Percentiles rank a stretch among this genome's conserved stretches.
Evolutionary conservation across 2,797 vertebrate genomes (phyloP).

Genomic region (Ctenopoma multispine): DNA sequence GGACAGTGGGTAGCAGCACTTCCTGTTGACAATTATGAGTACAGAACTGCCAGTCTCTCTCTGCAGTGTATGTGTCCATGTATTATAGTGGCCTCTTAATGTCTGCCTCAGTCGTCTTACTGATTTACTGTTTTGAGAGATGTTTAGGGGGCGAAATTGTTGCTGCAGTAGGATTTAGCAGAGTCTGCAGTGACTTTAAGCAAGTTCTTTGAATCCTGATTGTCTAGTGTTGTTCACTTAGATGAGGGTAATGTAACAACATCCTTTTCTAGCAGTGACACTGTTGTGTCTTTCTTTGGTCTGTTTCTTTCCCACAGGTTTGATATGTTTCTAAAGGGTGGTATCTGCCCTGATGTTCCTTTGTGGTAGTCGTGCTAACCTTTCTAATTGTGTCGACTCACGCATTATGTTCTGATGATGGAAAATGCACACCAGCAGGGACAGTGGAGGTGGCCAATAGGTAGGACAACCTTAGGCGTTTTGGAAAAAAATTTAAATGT

Average conservation of each 20-base stretch:
- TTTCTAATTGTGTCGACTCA: no score
- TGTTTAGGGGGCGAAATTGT: neutral
- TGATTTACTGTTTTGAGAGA: conserved; percentile 8
- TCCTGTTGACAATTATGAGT: conserved; percentile 55
- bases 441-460: no score
- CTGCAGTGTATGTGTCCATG: neutral
- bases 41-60: conserved; percentile 28
- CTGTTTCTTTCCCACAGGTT: neutral
- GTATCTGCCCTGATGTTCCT: neutral
- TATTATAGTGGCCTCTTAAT: neutral
- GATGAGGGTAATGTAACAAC: neutral
- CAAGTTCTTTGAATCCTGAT: neutral
- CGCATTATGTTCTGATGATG: no score
- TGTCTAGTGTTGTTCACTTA: neutral
- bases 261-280: neutral
- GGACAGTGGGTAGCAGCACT: conserved; percentile 47
- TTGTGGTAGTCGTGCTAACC: neutral
- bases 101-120: neutral
- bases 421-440: no score
- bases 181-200: neutral
- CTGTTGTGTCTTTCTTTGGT: neutral
- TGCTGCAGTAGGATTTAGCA: neutral
- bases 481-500: no score
- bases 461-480: no score
- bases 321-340: neutral